Evolutionary conservation across 2,888 invertebrate species (phyloP), one percentile per base, ranked within the genome.

Genomic region (Lasioglossum lativentre): DNA sequence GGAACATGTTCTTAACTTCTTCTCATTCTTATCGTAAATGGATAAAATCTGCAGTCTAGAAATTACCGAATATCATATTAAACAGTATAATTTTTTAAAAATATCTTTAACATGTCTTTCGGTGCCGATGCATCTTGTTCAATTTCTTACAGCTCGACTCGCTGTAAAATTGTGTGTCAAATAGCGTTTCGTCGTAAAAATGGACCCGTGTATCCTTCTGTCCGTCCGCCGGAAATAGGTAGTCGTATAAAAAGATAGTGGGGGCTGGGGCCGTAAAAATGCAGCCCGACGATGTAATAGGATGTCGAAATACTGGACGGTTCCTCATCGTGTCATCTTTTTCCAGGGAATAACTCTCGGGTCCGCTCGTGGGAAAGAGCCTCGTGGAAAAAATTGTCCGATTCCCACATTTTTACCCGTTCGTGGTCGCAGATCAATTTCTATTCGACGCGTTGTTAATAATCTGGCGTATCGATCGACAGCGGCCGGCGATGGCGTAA

Each of bases 381-480:
- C 34, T 2, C 63, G n/a, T 12, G 16, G 40, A 27, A n/a, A n/a
- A 27, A 19, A 38, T 75, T 23, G 27, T 10, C 27, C 38, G 45
- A 14, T 34, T 16, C 10, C 45, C 14, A 45, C 56, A 23, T 38
- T 82, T 75, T 70, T 77, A 70, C 66, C n/a, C n/a, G n/a, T 59
- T 42, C 40, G 45, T 42, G 45, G 27, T 14, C 27, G 3, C 72
- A 59, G 30, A 14, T 42, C 56, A 80, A 68, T 75, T 71, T 74
- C 80, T 72, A 77, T 79, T 75, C 70, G 74, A 42, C 47, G 75
- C 75, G 83, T 52, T 80, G 86, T 86, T 86, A 86, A 86, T 87
- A 86, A 87, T 83, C 82, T 19, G 56, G 52, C 47, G 74, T 42
- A 85, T 81, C 85, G 85, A 86, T 86, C 82, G 82, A n/a, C 5